phyloP scores from a whole-genome alignment of 2,888 invertebrate genomes.

The Horisme vitalbata region DNA sequence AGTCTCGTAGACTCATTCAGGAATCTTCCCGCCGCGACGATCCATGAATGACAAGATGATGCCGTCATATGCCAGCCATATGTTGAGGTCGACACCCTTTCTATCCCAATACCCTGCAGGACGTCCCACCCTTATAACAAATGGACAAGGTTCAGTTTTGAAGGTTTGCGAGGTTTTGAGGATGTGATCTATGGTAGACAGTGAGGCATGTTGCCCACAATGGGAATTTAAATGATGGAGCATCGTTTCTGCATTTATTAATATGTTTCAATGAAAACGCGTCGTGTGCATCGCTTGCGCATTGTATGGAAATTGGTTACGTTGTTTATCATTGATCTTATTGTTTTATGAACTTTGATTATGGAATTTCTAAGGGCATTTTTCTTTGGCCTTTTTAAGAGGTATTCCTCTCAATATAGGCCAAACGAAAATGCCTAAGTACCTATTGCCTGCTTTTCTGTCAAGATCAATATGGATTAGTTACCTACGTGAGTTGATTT shows the following conservation, averaged over 20 bases:
- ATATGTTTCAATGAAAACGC: constrained; percentile 30
- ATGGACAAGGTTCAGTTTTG: constrained; percentile 13
- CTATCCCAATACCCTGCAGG: constrained; percentile 1
- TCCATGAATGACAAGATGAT: constrained; percentile 32
- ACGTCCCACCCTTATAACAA: constrained; percentile 5
- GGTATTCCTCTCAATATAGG: no score
- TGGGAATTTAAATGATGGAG: constrained; percentile 48
- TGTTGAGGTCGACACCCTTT: constrained; percentile 42
- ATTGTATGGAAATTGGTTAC: constrained; percentile 9
- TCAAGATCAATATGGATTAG: no score
- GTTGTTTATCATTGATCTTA: background rate
- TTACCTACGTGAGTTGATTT: no score
- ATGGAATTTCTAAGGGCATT: no score
- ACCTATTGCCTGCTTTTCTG: no score
- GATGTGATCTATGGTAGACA: constrained; percentile 30
- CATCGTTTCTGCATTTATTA: constrained; percentile 39
- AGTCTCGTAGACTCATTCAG: constrained; percentile 16
- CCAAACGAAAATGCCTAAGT: no score
- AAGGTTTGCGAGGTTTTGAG: background rate
- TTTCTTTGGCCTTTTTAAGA: no score
- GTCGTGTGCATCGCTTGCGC: constrained; percentile 13
- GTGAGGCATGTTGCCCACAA: constrained; percentile 40
- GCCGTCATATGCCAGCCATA: constrained; percentile 36
- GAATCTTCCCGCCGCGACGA: constrained; percentile 18
- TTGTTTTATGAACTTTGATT: background rate